These are phyloP conservation scores for Sphaerolaimus hirsutus DNA, from an alignment of 2,888 invertebrate species.

Conservation along the genomic window DNA sequence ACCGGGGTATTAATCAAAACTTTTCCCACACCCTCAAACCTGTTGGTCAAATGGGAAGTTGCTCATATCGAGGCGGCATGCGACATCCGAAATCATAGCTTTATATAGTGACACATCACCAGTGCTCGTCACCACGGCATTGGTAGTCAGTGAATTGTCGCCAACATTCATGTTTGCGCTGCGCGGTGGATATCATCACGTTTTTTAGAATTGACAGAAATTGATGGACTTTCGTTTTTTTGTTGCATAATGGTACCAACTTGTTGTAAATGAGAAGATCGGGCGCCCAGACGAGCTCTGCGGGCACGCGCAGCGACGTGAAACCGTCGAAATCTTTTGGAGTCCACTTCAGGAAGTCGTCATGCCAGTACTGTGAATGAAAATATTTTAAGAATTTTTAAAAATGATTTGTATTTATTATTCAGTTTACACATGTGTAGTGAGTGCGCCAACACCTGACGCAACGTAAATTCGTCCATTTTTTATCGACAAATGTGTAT, in stretches of 20 bases:
- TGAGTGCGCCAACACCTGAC: too few relatives aligned
- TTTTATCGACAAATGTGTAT: too few relatives aligned
- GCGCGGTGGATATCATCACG: too few relatives aligned
- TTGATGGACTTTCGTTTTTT: too few relatives aligned
- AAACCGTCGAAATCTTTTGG: constrained; percentile 1
- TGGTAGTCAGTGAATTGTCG: constrained; percentile 17
- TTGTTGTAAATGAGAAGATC: constrained; percentile 3
- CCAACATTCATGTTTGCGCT: constrained; percentile 21
- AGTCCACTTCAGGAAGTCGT: background rate
- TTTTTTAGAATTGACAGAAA: background rate
- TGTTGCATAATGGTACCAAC: constrained; percentile 1
- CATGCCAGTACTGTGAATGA: constrained; percentile 1
- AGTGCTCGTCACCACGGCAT: background rate
- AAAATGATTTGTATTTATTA: too few relatives aligned
- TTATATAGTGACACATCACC: constrained; percentile 6
- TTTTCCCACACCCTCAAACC: too few relatives aligned
- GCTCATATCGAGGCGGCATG: constrained; percentile 18
- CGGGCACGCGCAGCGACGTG: background rate
- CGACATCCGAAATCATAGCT: constrained; percentile 21
- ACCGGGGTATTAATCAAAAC: too few relatives aligned
- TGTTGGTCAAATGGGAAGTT: constrained; percentile 17
- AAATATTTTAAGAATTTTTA: too few relatives aligned
- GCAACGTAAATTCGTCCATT: too few relatives aligned
- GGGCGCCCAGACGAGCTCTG: constrained; percentile 1
- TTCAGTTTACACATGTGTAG: too few relatives aligned